phyloP scores from a whole-genome alignment of 1,140 invertebrate species.

The Drosophila sproati region DNA sequence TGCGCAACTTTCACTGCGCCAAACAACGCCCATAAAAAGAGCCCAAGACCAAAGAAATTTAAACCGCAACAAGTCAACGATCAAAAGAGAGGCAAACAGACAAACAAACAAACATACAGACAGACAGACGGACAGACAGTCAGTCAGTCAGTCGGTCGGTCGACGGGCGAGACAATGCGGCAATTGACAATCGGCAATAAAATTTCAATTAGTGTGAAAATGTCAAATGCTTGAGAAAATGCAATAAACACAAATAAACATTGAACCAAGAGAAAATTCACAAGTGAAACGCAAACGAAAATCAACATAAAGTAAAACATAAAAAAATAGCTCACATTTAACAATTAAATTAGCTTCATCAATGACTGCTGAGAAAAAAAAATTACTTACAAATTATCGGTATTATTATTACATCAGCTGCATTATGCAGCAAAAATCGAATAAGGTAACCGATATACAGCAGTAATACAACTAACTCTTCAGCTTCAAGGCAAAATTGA shows the following conservation, averaged over 20 bases:
- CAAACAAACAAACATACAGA: background rate
- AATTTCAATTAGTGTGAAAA: constrained; percentile 71
- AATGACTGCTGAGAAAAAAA: background rate
- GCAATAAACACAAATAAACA: constrained; percentile 34
- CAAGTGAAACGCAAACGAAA: constrained; percentile 41
- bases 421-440: no score
- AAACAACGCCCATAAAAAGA: constrained; percentile 69
- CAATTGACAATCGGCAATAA: constrained; percentile 76
- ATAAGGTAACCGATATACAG: no score
- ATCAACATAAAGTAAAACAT: constrained; percentile 2
- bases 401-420: no score
- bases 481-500: no score
- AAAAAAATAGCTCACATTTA: background rate
- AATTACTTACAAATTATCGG: no score
- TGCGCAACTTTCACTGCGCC: constrained; percentile 68
- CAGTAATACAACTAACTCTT: no score
- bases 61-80: constrained; percentile 8
- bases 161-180: constrained; percentile 21
- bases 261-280: constrained; percentile 4
- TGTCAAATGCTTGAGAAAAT: constrained; percentile 39
- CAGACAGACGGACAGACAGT: background rate
- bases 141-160: background rate
- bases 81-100: constrained; percentile 1
- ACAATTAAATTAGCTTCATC: background rate
- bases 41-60: constrained; percentile 28